phyloP scores from a whole-genome alignment of 2,797 vertebrate species.

The Cynodonichthys magdalenae region DNA sequence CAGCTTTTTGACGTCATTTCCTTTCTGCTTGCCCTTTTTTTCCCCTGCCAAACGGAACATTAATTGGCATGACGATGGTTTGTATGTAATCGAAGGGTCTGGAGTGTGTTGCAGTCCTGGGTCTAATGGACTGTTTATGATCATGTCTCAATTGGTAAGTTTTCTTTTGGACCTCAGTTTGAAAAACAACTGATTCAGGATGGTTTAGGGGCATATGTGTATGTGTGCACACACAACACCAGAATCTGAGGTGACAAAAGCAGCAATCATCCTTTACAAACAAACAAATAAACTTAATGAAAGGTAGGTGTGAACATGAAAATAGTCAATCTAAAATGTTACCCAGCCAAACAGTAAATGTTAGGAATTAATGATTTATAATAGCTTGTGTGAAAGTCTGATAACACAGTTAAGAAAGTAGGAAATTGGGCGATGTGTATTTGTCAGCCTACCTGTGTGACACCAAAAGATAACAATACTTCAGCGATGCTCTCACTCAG shows the following conservation, averaged over 20 bases:
- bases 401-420: constrained; percentile 31
- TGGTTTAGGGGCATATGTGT: constrained; percentile 15
- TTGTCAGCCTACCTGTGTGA: constrained; percentile 23
- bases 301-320: constrained; percentile 68
- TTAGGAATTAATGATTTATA: background rate
- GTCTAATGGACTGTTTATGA: constrained; percentile 61
- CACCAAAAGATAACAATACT: constrained; percentile 4
- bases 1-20: constrained; percentile 18
- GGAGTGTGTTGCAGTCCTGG: constrained; percentile 54
- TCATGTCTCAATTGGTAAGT: constrained; percentile 73
- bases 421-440: constrained; percentile 26
- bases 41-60: constrained; percentile 37
- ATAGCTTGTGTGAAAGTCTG: constrained; percentile 11
- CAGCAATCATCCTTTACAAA: constrained; percentile 48
- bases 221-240: background rate
- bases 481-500: background rate
- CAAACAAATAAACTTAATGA: constrained; percentile 33
- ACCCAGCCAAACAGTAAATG: background rate
- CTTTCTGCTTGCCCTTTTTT: constrained; percentile 28
- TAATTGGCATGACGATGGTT: constrained; percentile 49
- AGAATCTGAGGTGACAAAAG: constrained; percentile 31
- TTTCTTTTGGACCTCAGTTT: constrained; percentile 37
- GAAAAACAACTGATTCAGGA: constrained; percentile 19
- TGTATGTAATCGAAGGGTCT: constrained; percentile 53
- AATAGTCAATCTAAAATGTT: constrained; percentile 2